Conservation (phyloP, 2,888 invertebrate species). For the Catocala fraxini region DNA sequence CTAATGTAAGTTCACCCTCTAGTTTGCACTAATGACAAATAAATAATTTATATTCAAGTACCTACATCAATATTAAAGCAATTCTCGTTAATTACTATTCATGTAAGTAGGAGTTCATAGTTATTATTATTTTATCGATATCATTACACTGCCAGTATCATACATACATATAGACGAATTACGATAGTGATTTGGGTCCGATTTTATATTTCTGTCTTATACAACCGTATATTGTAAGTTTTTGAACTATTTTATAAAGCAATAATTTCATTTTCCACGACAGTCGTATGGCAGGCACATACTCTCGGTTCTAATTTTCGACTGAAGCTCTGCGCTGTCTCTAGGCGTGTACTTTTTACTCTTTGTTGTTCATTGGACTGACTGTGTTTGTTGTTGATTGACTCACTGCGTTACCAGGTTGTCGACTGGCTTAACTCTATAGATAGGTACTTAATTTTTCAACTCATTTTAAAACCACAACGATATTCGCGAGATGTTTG, state of each 20-base stretch:
- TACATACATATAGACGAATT: conserved; percentile 83
- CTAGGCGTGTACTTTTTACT: conserved; percentile 40
- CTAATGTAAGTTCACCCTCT: conserved; percentile 81
- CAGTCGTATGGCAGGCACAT: conserved; percentile 50
- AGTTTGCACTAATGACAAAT: conserved; percentile 83
- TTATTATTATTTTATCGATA: conserved; percentile 71
- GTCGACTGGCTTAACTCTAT: conserved; percentile 5
- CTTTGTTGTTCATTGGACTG: conserved; percentile 33
- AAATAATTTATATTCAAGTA: conserved; percentile 69
- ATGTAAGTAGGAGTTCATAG: conserved; percentile 82
- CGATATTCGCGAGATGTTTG: not conserved
- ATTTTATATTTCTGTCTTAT: conserved; percentile 86
- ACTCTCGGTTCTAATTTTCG: conserved; percentile 50
- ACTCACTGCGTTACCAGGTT: conserved; percentile 24
- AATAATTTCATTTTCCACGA: conserved; percentile 56
- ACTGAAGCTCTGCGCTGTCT: conserved; percentile 74
- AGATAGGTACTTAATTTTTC: conserved; percentile 5
- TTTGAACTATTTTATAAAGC: conserved; percentile 79
- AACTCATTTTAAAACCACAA: not conserved
- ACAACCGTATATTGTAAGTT: conserved; percentile 82
- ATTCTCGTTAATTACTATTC: conserved; percentile 85
- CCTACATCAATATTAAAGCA: conserved; percentile 81
- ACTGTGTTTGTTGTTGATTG: conserved; percentile 31
- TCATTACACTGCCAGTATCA: conserved; percentile 86
- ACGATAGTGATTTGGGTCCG: conserved; percentile 82